Evolutionary conservation across 2,888 invertebrate species (phyloP).

Genomic region (Gandaritis pyraliata): DNA sequence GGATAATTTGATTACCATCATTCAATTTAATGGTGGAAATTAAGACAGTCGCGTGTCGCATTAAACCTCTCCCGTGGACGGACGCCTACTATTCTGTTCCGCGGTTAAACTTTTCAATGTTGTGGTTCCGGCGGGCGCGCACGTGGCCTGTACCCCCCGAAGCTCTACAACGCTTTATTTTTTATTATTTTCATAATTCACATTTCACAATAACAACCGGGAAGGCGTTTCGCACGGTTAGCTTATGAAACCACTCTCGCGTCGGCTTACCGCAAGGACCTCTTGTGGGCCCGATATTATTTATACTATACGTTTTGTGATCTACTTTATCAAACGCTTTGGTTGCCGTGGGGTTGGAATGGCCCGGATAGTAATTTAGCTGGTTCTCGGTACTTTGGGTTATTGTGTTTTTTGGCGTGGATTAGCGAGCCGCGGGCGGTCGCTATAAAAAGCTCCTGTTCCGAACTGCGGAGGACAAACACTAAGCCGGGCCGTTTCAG

Average conservation of each 20-base stretch:
- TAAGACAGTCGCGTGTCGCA: slow-evolving; percentile 76
- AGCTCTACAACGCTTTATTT: slow-evolving; percentile 69
- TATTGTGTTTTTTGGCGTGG: slow-evolving; percentile 78
- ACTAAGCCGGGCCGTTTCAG: slow-evolving; percentile 59
- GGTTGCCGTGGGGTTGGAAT: slow-evolving; percentile 75
- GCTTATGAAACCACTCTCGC: slow-evolving; percentile 76
- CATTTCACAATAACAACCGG: slow-evolving; percentile 82
- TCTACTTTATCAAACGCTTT: slow-evolving; percentile 78
- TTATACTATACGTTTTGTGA: slow-evolving; percentile 81
- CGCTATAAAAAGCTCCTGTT: slow-evolving; percentile 71
- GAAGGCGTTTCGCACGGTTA: slow-evolving; percentile 84
- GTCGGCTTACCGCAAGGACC: slow-evolving; percentile 77
- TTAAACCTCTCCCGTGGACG: slow-evolving; percentile 51
- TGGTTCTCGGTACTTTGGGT: slow-evolving; percentile 66
- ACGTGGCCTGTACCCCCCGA: slow-evolving; percentile 80
- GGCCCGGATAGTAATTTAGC: slow-evolving; percentile 78
- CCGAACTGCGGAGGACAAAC: slow-evolving; percentile 56
- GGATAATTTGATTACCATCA: slow-evolving; percentile 65
- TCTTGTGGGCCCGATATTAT: slow-evolving; percentile 77
- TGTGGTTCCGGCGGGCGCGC: slow-evolving; percentile 66
- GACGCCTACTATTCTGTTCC: slow-evolving; percentile 40
- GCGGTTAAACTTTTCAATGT: slow-evolving; percentile 82
- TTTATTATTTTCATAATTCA: slow-evolving; percentile 85
- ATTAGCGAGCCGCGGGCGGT: slow-evolving; percentile 70
- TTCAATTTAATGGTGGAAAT: slow-evolving; percentile 68